Conservation (phyloP, 1,140 invertebrate species). For the Ips nitidus region DNA sequence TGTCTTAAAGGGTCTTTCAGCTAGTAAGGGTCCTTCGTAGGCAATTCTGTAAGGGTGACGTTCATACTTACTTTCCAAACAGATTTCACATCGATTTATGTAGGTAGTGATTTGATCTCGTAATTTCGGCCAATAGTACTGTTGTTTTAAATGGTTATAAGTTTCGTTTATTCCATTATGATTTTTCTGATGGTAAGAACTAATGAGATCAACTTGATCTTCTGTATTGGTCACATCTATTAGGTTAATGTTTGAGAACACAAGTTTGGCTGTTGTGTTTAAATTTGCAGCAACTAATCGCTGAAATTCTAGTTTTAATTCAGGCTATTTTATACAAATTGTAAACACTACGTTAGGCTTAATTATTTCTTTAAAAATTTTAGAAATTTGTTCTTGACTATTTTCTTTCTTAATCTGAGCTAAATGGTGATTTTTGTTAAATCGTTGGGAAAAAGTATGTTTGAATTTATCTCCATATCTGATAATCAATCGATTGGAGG, state of each 20-base stretch:
- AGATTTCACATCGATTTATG: conserved; percentile 36
- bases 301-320: conserved; percentile 22
- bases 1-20: conserved; percentile 42
- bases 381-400: no score
- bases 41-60: conserved; percentile 30
- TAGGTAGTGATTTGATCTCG: conserved; percentile 9
- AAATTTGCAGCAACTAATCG: conserved; percentile 10
- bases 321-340: conserved; percentile 10
- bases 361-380: neutral
- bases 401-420: no score
- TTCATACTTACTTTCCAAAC: conserved; percentile 37
- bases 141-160: conserved; percentile 28
- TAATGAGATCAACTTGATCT: conserved; percentile 18
- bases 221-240: conserved; percentile 10
- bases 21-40: conserved; percentile 28
- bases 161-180: conserved; percentile 36
- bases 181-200: conserved; percentile 29
- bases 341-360: conserved; percentile 16
- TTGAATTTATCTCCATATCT: conserved; percentile 8
- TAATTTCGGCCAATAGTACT: conserved; percentile 36
- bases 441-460: conserved; percentile 4
- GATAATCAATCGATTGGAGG: conserved; percentile 5
- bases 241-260: neutral
- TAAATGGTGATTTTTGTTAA: conserved; percentile 10
- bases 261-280: neutral